Evolutionary conservation across 2,888 invertebrate genomes (phyloP).

Genomic region (Vanessa cardui): DNA sequence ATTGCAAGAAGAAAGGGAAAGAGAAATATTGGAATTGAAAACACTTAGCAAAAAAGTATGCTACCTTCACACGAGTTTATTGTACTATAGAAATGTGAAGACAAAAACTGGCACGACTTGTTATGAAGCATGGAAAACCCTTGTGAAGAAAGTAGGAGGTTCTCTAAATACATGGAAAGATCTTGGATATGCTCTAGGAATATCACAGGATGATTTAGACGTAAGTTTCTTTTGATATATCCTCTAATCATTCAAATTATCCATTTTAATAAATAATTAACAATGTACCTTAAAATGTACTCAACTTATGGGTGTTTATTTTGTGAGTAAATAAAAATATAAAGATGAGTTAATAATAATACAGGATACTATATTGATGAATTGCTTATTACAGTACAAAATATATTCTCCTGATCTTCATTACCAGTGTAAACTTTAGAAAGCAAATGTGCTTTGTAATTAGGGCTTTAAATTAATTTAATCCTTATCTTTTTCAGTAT

Average conservation of each 20-base stretch:
- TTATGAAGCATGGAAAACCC: slow-evolving; percentile 68
- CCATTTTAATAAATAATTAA: no score
- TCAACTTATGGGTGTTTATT: no score
- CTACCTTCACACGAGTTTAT: slow-evolving; percentile 66
- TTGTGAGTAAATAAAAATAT: no score
- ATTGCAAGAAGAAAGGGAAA: slow-evolving; percentile 61
- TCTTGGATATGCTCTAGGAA: slow-evolving; percentile 64
- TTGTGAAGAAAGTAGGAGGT: slow-evolving; percentile 70
- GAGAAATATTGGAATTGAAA: slow-evolving; percentile 64
- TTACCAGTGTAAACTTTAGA: no score
- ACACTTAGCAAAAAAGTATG: slow-evolving; percentile 67
- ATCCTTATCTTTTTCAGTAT: slow-evolving; percentile 61
- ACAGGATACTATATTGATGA: no score
- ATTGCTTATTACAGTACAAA: no score
- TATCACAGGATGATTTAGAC: slow-evolving; percentile 68
- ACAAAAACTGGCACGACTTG: slow-evolving; percentile 66
- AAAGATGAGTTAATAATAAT: no score
- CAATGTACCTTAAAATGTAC: no score
- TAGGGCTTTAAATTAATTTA: background rate
- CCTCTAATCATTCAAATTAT: no score
- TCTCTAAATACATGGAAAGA: slow-evolving; percentile 71
- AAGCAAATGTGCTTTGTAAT: no score
- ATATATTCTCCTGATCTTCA: no score
- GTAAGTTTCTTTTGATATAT: slow-evolving; percentile 53
- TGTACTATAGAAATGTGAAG: slow-evolving; percentile 70